Conservation (phyloP, 2,113 vertebrate genomes). For the Salvator merianae region DNA sequence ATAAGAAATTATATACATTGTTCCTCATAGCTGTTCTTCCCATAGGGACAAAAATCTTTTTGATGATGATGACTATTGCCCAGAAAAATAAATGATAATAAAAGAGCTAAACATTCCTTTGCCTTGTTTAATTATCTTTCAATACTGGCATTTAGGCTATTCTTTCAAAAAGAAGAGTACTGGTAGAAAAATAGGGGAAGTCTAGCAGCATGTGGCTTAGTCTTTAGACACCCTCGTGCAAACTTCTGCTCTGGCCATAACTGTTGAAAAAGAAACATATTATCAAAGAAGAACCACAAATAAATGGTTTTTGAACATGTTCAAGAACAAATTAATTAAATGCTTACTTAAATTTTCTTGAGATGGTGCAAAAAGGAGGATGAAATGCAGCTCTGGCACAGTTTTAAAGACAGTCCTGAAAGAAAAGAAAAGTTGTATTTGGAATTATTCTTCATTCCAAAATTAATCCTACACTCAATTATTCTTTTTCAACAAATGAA, state of each 20-base stretch:
- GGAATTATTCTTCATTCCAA: background rate
- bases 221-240: background rate
- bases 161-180: background rate
- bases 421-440: slow-evolving; percentile 23
- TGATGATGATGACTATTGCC: too few species aligned
- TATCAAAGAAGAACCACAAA: background rate
- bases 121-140: background rate
- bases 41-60: background rate
- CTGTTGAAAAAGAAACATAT: background rate
- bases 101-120: background rate
- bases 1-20: background rate
- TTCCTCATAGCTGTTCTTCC: background rate
- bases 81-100: background rate
- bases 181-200: too few species aligned
- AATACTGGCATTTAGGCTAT: background rate
- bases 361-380: slow-evolving; percentile 81
- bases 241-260: background rate
- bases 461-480: background rate
- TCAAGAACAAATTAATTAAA: slow-evolving; percentile 4
- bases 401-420: slow-evolving; percentile 82
- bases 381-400: slow-evolving; percentile 81
- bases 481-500: background rate
- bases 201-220: too few species aligned
- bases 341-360: slow-evolving; percentile 78
- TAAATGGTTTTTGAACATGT: background rate